Evolutionary conservation across 2,888 invertebrate genomes (phyloP), one percentile per base, ranked within the genome.

Genomic region (Invenusta paracnida): DNA sequence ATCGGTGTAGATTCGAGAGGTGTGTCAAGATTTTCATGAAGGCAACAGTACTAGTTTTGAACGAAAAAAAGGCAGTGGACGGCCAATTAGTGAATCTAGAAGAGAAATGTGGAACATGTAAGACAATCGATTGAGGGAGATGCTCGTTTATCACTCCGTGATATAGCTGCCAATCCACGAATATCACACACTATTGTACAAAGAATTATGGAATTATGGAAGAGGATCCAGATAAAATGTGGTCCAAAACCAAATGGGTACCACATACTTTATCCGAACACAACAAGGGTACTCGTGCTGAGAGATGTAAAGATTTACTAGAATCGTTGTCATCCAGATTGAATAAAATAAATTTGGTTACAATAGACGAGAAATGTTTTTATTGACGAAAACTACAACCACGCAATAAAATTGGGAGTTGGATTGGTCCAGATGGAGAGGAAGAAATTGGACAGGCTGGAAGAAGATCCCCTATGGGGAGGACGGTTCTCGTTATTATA

Each of bases 341-440:
- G 48, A 48, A 5, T 48, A 48, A 48, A 48, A 11, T 48, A 48
- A 48, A 48, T 48, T 17, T 48, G 5, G 48, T 11, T 5, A 17
- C 48, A 5, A 48, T 17, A 48, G 48, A 48, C 17, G 48, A 48
- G 48, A 48, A 48, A 17, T 48, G 5, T 23, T 82, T 82, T 30
- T 82, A 27, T 82, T 30, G 29, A 2, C 2, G 82, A 29, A 82
- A 82, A 82, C 29, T 82, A 82, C 29, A 82, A 23, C 82, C 82
- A 2, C 29, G 29, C 13, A 82, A 82, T 82, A 82, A 29, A 82
- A 82, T 82, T 82, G 30, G 82, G 2, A 29, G 82, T 82, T 82
- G 82, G 82, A 82, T 82, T 25, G 31, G 2, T 82, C 25, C 82
- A 5, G 23, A 11, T 82, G 82, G 29, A 30, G 29, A 11, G 5